phyloP scores from a whole-genome alignment of 2,797 vertebrate genomes.

The Pelodytes ibericus region DNA sequence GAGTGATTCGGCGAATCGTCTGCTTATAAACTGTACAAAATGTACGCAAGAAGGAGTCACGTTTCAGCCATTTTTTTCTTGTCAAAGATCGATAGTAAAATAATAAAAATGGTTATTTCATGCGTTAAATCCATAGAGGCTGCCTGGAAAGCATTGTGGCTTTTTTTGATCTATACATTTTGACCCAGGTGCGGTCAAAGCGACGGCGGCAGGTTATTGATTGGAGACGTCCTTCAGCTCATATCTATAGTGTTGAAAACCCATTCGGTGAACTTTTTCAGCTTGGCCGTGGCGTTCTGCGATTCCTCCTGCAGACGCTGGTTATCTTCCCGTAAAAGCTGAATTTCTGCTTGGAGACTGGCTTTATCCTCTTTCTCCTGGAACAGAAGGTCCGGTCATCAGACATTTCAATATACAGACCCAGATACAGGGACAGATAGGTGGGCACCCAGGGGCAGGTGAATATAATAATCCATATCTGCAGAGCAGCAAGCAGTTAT shows the following conservation, averaged over 20 bases:
- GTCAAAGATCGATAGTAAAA: slow-evolving; percentile 14
- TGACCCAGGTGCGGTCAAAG: slow-evolving; percentile 61
- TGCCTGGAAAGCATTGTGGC: neutral
- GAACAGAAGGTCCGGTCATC: neutral
- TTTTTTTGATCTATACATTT: slow-evolving; percentile 17
- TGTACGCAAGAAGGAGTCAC: slow-evolving; percentile 72
- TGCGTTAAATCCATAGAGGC: no score
- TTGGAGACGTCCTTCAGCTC: slow-evolving; percentile 74
- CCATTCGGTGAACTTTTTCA: slow-evolving; percentile 98
- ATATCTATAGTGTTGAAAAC: slow-evolving; percentile 98
- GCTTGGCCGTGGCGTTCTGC: slow-evolving; percentile 91
- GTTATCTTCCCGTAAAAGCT: slow-evolving; percentile 91
- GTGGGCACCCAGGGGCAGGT: no score
- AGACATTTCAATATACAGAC: no score
- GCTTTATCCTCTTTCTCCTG: slow-evolving; percentile 94
- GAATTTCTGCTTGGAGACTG: slow-evolving; percentile 89
- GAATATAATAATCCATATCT: no score
- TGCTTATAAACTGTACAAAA: slow-evolving; percentile 41
- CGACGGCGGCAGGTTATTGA: slow-evolving; percentile 25
- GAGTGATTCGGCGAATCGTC: slow-evolving; percentile 6
- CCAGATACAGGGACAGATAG: no score
- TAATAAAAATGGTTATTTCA: no score
- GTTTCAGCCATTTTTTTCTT: no score
- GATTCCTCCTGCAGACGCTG: slow-evolving; percentile 93
- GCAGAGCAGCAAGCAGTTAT: no score